These are phyloP conservation scores for Psettodes erumei DNA, from an alignment of 2,113 vertebrate genomes.

Conservation along the genomic window DNA sequence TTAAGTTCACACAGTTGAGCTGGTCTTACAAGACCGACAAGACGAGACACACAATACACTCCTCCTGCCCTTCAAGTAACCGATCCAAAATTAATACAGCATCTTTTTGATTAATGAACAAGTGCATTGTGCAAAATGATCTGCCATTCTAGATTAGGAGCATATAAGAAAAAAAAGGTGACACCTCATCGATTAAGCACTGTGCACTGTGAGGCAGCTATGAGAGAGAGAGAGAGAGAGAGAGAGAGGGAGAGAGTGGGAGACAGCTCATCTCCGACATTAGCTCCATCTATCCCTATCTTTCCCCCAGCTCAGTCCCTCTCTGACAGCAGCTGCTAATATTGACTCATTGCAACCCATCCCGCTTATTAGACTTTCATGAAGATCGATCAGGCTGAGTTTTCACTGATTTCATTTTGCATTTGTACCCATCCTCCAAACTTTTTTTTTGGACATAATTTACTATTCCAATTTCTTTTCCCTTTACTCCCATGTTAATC, in stretches of 20 bases:
- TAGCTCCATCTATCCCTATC: conserved; percentile 1
- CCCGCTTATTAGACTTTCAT: conserved; percentile 32
- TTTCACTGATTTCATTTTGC: conserved; percentile 12
- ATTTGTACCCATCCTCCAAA: background rate
- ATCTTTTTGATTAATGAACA: conserved; percentile 16
- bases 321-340: background rate
- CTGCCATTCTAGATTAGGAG: background rate
- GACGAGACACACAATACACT: background rate
- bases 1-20: background rate
- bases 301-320: background rate
- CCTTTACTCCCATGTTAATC: background rate
- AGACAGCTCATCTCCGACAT: background rate
- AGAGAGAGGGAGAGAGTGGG: background rate
- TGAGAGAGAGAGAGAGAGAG: too few relatives aligned
- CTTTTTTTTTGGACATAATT: background rate
- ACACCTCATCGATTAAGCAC: background rate
- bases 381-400: conserved; percentile 19
- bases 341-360: conserved; percentile 14
- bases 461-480: background rate
- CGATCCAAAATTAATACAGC: background rate
- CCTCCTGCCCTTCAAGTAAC: background rate
- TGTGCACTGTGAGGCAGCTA: background rate
- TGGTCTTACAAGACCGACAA: conserved; percentile 4
- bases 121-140: background rate
- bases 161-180: background rate